Evolutionary conservation across 2,113 vertebrate genomes (phyloP).

Genomic region (Rhabdomys dilectus): DNA sequence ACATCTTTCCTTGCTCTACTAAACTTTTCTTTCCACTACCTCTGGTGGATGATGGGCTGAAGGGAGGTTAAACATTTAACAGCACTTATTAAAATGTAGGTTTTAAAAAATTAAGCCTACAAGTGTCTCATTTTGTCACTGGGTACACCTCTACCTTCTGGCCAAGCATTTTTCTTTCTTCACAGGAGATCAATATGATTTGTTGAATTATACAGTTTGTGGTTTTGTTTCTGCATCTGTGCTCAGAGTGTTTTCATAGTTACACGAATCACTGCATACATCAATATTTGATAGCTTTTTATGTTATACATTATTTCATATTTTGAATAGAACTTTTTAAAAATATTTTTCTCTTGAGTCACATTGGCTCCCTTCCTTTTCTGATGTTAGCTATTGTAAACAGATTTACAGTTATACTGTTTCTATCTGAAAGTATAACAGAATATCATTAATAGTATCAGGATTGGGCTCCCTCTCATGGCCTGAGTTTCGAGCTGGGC

Average conservation of each 20-base stretch:
- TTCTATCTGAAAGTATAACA: too few relatives aligned
- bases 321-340: neutral
- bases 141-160: neutral
- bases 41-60: too few relatives aligned
- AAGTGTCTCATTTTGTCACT: neutral
- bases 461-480: too few relatives aligned
- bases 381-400: neutral
- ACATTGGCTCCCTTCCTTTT: neutral
- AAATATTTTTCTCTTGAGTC: neutral
- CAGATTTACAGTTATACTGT: neutral
- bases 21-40: too few relatives aligned
- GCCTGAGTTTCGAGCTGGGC: too few relatives aligned
- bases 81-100: too few relatives aligned
- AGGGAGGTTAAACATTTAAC: too few relatives aligned
- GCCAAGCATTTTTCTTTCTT: neutral
- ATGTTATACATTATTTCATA: neutral
- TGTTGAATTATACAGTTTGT: neutral
- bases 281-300: neutral
- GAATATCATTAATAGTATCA: too few relatives aligned
- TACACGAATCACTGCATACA: neutral
- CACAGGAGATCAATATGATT: neutral
- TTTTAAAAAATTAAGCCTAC: too few relatives aligned
- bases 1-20: too few relatives aligned
- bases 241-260: neutral
- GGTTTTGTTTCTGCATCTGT: neutral